A percentile compares a stretch with the other conserved stretches of the same genome.
Conservation (phyloP, 2,888 invertebrate species). For the Tetanocera ferruginea region DNA sequence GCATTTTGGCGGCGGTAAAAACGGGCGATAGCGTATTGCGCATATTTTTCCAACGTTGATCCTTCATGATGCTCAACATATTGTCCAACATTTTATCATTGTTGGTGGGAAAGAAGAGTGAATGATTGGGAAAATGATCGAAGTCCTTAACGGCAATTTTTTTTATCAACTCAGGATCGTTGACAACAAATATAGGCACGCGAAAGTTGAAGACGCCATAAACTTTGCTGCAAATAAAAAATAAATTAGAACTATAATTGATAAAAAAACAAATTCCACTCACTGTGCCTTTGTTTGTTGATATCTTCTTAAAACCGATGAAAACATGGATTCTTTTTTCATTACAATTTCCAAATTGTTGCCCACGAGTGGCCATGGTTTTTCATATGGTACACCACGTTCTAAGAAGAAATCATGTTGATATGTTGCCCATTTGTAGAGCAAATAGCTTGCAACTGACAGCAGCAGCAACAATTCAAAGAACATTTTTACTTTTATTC, state of each 20-base stretch:
- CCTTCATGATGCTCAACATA: conserved; percentile 59
- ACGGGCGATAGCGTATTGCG: conserved; percentile 65
- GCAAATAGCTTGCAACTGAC: conserved; percentile 38
- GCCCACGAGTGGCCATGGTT: conserved; percentile 51
- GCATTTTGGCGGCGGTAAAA: conserved; percentile 69
- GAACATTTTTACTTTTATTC: too few relatives aligned
- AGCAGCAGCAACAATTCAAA: conserved; percentile 45
- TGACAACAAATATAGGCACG: conserved; percentile 9
- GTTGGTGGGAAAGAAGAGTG: conserved; percentile 60
- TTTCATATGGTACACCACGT: conserved; percentile 48
- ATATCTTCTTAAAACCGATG: conserved; percentile 40
- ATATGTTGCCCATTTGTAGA: conserved; percentile 53
- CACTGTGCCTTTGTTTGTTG: conserved; percentile 39
- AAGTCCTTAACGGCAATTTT: conserved; percentile 72
- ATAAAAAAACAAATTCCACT: conserved; percentile 31
- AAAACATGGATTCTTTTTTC: conserved; percentile 46
- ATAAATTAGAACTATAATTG: not conserved
- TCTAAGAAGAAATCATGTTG: conserved; percentile 49
- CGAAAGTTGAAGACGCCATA: conserved; percentile 30
- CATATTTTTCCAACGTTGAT: conserved; percentile 64
- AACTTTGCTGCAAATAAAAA: conserved; percentile 11
- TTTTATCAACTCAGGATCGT: conserved; percentile 62
- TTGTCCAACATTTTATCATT: conserved; percentile 62
- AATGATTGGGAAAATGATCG: conserved; percentile 71
- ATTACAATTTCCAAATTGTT: conserved; percentile 44